Evolutionary conservation across 2,113 vertebrate genomes (phyloP).

Genomic region (Murina feae): DNA sequence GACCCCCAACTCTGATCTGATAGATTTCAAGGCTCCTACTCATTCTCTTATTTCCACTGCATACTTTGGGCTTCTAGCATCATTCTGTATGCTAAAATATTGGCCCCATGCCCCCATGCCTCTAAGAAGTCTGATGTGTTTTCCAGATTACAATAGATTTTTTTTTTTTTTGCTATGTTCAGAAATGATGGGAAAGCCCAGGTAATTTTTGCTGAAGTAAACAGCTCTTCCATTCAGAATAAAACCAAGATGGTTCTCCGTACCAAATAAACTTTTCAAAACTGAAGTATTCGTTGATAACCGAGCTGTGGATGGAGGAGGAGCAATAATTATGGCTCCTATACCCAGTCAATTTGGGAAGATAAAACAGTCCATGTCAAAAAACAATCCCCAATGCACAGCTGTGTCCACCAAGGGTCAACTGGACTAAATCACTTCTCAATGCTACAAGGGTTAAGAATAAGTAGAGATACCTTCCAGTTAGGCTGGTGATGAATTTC

Average conservation of each 20-base stretch:
- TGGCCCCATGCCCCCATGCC: background rate
- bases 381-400: background rate
- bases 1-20: background rate
- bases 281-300: background rate
- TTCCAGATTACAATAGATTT: background rate
- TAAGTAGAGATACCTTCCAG: background rate
- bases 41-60: background rate
- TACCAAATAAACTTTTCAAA: background rate
- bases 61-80: background rate
- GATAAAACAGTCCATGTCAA: background rate
- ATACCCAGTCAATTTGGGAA: background rate
- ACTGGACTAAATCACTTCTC: background rate
- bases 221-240: background rate
- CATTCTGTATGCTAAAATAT: background rate
- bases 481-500: background rate
- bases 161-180: background rate
- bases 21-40: background rate
- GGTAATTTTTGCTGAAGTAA: background rate
- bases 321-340: background rate
- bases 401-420: background rate
- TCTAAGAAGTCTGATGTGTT: background rate
- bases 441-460: background rate
- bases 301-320: background rate
- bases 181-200: background rate
- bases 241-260: background rate